phyloP scores from a whole-genome alignment of 2,797 vertebrate genomes.

The Mormyrops attenuatus region DNA sequence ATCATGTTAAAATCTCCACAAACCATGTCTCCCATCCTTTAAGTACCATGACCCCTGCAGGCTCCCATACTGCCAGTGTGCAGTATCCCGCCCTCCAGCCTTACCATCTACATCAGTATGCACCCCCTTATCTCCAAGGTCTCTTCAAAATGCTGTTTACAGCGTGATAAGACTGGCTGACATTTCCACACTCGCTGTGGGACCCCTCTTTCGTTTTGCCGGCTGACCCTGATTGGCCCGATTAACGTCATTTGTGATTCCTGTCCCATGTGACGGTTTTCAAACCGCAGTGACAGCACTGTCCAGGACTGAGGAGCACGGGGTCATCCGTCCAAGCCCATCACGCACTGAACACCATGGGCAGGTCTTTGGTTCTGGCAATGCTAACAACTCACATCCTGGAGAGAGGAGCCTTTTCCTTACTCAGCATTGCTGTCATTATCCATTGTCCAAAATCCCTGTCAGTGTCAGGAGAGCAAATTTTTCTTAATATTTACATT shows the following conservation, averaged over 20 bases:
- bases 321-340: neutral
- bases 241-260: slow-evolving; percentile 43
- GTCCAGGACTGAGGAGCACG: neutral
- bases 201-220: slow-evolving; percentile 35
- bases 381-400: neutral
- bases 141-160: neutral
- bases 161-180: slow-evolving; percentile 36
- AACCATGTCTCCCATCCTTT: neutral
- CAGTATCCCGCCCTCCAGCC: neutral
- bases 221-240: slow-evolving; percentile 2
- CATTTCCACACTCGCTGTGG: slow-evolving; percentile 32
- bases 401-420: neutral
- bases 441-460: neutral
- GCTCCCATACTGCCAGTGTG: neutral
- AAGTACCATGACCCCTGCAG: neutral
- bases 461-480: neutral
- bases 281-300: neutral
- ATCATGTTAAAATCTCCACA: neutral
- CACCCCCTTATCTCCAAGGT: neutral
- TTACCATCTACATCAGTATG: neutral
- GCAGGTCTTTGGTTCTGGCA: neutral
- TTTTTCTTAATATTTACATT: slow-evolving; percentile 16
- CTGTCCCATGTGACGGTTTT: slow-evolving; percentile 20
- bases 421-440: neutral
- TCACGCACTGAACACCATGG: neutral